Evolutionary conservation across 2,888 invertebrate species (phyloP).

Genomic region (Diaperis boleti): DNA sequence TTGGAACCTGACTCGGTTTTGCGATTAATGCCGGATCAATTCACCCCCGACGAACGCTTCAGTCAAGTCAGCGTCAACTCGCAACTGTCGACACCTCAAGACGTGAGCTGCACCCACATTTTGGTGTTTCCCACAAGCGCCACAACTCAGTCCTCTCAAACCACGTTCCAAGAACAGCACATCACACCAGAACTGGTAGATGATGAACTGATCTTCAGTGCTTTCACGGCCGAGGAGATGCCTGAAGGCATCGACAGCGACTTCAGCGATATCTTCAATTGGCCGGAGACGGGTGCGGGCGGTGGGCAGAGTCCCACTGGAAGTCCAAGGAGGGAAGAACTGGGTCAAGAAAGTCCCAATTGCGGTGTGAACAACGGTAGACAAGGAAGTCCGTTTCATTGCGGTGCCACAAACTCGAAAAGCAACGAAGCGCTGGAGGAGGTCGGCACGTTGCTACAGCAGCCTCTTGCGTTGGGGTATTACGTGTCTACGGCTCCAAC

Average conservation of each 20-base stretch:
- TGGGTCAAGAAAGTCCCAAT: constrained; percentile 71
- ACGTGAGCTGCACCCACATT: constrained; percentile 97
- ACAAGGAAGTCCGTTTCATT: constrained; percentile 67
- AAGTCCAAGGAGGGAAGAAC: constrained; percentile 69
- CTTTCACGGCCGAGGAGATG: constrained; percentile 66
- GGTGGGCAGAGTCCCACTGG: constrained; percentile 59
- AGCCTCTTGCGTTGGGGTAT: constrained; percentile 98
- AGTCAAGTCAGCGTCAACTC: constrained; percentile 88
- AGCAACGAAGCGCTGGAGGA: constrained; percentile 70
- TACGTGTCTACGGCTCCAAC: constrained; percentile 97
- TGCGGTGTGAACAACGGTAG: constrained; percentile 63
- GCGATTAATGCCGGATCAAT: constrained; percentile 93
- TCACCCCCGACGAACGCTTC: constrained; percentile 92
- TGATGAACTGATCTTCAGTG: constrained; percentile 73
- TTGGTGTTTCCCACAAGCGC: constrained; percentile 98
- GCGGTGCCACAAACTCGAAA: constrained; percentile 65
- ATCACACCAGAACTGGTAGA: constrained; percentile 77
- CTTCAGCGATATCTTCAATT: constrained; percentile 82
- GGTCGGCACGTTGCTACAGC: constrained; percentile 92
- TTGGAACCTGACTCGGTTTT: constrained; percentile 72
- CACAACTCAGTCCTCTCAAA: constrained; percentile 86
- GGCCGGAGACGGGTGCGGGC: constrained; percentile 67
- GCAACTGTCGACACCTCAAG: constrained; percentile 93
- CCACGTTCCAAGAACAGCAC: constrained; percentile 76
- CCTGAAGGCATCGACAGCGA: constrained; percentile 74